These are phyloP conservation scores for Coendou prehensilis DNA, from an alignment of 2,797 vertebrate genomes.

Conservation along the genomic window DNA sequence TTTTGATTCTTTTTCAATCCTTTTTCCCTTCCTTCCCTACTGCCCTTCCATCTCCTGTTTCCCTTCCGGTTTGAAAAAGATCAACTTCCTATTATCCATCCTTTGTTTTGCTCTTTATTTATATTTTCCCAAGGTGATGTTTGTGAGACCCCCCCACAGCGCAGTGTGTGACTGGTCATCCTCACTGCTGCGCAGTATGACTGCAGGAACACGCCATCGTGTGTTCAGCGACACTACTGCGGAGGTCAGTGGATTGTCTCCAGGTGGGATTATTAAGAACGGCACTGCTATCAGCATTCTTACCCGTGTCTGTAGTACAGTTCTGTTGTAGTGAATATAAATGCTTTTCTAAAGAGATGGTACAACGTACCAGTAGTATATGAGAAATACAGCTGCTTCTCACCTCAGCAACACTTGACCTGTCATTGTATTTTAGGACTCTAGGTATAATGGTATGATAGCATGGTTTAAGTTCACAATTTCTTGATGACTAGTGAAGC, in stretches of 20 bases:
- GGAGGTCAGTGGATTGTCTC: background rate
- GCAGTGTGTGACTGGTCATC: background rate
- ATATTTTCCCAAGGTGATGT: background rate
- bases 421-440: background rate
- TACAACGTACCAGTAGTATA: background rate
- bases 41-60: no score
- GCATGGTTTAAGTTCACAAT: background rate
- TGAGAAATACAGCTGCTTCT: background rate
- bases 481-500: background rate
- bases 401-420: background rate
- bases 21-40: no score
- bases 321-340: background rate
- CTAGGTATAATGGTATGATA: background rate
- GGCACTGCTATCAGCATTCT: background rate
- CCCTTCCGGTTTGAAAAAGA: no score
- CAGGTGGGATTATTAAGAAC: background rate
- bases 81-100: background rate
- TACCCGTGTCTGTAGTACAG: background rate
- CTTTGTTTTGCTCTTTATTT: background rate
- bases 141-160: background rate
- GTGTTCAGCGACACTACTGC: rapidly evolving
- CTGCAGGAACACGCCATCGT: rapidly evolving
- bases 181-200: background rate
- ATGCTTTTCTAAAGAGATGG: background rate
- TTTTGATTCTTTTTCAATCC: no score